A percentile compares a stretch with the other conserved stretches of the same genome.
phyloP scores from a whole-genome alignment of 2,113 vertebrate species.

The Zeus faber region DNA sequence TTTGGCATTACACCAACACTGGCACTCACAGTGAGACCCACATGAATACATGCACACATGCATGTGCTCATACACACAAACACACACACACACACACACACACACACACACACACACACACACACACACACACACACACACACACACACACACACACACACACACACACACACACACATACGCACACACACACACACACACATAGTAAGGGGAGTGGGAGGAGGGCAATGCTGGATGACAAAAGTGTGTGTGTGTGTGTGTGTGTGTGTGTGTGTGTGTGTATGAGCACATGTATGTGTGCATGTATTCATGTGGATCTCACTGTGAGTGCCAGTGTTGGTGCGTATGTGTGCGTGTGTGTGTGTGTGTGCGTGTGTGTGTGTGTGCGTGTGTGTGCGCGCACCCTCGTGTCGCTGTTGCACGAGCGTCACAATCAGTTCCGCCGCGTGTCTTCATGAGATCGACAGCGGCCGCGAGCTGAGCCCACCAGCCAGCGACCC shows the following conservation, averaged over 20 bases:
- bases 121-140: not conserved
- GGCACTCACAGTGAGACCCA: not conserved
- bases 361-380: too few relatives aligned
- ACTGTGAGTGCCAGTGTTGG: too few relatives aligned
- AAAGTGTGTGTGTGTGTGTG: constrained; percentile 1
- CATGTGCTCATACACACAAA: not conserved
- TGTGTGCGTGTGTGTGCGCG: too few relatives aligned
- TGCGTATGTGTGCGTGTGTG: not conserved
- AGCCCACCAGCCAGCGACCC: not conserved
- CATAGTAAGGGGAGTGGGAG: too few relatives aligned
- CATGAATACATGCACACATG: not conserved
- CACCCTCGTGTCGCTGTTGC: too few relatives aligned
- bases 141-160: not conserved
- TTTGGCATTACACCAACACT: constrained; percentile 10
- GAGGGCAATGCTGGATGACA: too few relatives aligned
- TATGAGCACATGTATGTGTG: not conserved
- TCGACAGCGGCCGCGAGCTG: not conserved
- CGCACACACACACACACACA: not conserved
- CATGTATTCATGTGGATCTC: not conserved
- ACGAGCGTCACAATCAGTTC: too few relatives aligned
- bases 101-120: not conserved
- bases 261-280: constrained; percentile 7
- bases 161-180: not conserved
- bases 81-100: not conserved
- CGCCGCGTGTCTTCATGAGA: constrained; percentile 1